Conservation (phyloP, 2,888 invertebrate species). For the Plebejus anna region DNA sequence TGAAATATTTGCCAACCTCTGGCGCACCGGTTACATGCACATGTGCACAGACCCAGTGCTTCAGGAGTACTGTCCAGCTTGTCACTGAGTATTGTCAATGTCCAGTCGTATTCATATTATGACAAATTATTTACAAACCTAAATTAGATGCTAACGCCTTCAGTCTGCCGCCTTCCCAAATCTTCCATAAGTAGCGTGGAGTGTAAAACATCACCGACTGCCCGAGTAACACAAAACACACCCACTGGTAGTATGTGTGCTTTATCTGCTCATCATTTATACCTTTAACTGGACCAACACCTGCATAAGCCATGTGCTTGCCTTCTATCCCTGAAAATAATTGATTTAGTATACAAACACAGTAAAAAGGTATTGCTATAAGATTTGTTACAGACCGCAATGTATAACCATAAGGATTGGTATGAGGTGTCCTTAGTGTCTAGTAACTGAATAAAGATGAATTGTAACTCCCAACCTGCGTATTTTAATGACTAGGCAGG, state of each 20-base stretch:
- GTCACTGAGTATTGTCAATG: not conserved
- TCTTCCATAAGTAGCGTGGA: slow-evolving; percentile 86
- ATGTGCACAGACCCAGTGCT: too few relatives aligned
- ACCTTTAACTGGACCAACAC: slow-evolving; percentile 65
- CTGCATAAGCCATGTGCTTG: slow-evolving; percentile 69
- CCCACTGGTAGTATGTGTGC: slow-evolving; percentile 86
- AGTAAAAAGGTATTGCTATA: too few relatives aligned
- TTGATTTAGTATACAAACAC: not conserved
- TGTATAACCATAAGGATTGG: too few relatives aligned
- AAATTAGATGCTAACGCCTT: slow-evolving; percentile 81
- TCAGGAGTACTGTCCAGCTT: too few relatives aligned
- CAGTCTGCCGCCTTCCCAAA: slow-evolving; percentile 84
- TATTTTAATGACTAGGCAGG: not conserved
- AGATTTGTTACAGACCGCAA: too few relatives aligned
- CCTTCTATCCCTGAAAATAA: slow-evolving; percentile 66
- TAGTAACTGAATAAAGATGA: not conserved
- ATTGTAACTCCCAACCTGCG: not conserved
- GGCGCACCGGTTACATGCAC: too few relatives aligned
- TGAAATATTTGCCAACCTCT: too few relatives aligned
- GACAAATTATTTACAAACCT: slow-evolving; percentile 50
- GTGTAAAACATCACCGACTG: slow-evolving; percentile 85
- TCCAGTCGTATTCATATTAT: not conserved
- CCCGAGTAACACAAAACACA: slow-evolving; percentile 83
- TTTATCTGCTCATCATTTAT: slow-evolving; percentile 73
- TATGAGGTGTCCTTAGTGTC: not conserved